These are phyloP conservation scores for Myxocyprinus asiaticus DNA, from an alignment of 2,113 vertebrate species.

Conservation along the genomic window DNA sequence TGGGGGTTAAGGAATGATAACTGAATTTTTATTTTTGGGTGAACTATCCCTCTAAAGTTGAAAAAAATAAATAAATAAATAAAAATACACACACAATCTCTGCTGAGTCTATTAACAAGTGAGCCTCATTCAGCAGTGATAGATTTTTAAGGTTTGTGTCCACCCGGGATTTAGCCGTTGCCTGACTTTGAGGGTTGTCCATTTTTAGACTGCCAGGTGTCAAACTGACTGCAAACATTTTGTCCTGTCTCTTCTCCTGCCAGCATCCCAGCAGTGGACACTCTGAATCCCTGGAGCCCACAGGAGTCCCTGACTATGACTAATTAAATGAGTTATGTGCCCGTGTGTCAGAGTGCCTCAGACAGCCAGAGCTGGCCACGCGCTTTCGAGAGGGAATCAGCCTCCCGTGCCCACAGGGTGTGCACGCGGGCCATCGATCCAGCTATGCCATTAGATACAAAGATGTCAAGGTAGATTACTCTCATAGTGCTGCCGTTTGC, in stretches of 20 bases:
- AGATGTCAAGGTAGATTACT: constrained; percentile 66
- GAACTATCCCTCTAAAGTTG: too few relatives aligned
- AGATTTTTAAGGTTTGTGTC: not conserved
- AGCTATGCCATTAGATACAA: constrained; percentile 63
- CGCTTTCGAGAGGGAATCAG: constrained; percentile 44
- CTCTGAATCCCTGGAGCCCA: constrained; percentile 40
- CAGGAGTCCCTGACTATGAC: constrained; percentile 49
- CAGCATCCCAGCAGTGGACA: constrained; percentile 31
- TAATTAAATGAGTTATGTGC: constrained; percentile 55
- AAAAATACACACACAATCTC: too few relatives aligned
- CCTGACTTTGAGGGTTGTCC: constrained; percentile 16
- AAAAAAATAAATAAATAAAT: too few relatives aligned
- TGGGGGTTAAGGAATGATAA: too few relatives aligned
- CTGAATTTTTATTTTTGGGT: too few relatives aligned
- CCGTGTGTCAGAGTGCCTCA: constrained; percentile 14
- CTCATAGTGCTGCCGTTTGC: constrained; percentile 62
- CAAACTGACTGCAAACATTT: constrained; percentile 47
- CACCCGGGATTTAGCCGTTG: not conserved
- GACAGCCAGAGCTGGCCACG: constrained; percentile 49
- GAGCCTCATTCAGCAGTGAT: not conserved
- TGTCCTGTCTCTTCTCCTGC: constrained; percentile 34
- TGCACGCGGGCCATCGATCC: constrained; percentile 58
- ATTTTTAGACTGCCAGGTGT: constrained; percentile 38
- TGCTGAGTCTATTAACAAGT: too few relatives aligned
- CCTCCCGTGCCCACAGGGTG: constrained; percentile 58